Evolutionary conservation across 2,113 vertebrate genomes (phyloP), one percentile per base, ranked within the genome.

Genomic region (Oreochromis tanganicae): DNA sequence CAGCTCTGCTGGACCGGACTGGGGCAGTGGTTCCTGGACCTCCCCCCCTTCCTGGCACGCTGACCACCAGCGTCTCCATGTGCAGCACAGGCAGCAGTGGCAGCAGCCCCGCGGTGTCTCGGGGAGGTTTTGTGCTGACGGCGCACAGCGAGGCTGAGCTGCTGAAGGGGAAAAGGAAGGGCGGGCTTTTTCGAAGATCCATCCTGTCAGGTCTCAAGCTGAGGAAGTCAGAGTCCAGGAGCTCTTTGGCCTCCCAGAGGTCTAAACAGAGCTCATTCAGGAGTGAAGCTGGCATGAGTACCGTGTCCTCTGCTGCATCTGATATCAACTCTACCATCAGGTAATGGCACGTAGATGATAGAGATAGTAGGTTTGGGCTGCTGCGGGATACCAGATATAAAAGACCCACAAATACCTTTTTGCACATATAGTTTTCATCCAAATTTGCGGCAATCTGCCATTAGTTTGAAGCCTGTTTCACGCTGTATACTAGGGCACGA

Each of bases 241-340:
- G 98, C 93, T 99, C 98, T 7, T 93, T 99, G 96, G 98, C 98
- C 88, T 99, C 98, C 91, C 99, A 99, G 92, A 96, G 98, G 91
- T 99, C 98, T 92, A 99, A 99, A 92, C 99, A 99, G 97, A 99
- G 99, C 96, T 99, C 98, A 0, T 99, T 99, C 96, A 97, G 98
- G 85, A 99, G 99, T 29, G 99, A 99, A 95, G 98, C 99, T 0
- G 99, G 98, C 68, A 98, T 99, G 98, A 99, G 98, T 92, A 99
- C 98, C 0, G 97, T 99, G 81, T 98, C 98, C 95, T 99, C 99
- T 27, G 97, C 98, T 1, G 98, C 98, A 82, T 99, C 98, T 11
- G 99, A 99, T 92, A 96, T 98, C 95, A 99, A 99, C 97, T 99
- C 98, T 87, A 99, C 98, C 93, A 97, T 99, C 96, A 95, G 95